Base-by-base conservation (phyloP, 2,797 vertebrate genomes). In the Vespertilio murinus region DNA sequence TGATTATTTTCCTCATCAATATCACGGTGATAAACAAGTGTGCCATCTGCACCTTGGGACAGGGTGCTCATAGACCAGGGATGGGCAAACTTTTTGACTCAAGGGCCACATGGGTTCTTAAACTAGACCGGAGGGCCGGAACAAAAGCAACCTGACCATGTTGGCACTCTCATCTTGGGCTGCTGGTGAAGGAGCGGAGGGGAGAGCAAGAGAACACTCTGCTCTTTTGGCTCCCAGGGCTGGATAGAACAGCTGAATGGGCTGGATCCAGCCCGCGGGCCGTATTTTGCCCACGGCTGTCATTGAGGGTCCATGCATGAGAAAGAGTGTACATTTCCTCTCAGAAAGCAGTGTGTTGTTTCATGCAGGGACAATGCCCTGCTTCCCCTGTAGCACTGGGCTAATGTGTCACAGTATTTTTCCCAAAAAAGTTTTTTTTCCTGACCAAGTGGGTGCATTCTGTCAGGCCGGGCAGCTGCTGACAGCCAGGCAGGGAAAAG, bases 381-480 rank as follows among this genome's bases (percentile, higher is more conserved):
- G 38, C 47, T 83, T 78, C 70, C 92, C 95, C 93, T 49, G 49
- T 79, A 79, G 52, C 45, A 77, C 20, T 42, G 73, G 35, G 33
- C 82, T 97, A 86, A 93, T 95, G 87, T 88, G 22, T 73, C 92
- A 74, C 30, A 22, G n/a, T 61, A n/a, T 70, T 54, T 89, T 90
- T 71, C 23, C 59, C 5, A 5, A 6, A 61, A 38, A 96, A 91
- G 80, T 59, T 94, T 94, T 75, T 96, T 96, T 96, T 93, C 49
- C 67, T 96, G 74, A 95, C 92, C 91, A 95, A 89, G 82, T 95
- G 54, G 85, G 65, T 97, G 22, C 23, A 88, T 95, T 95, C 95
- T 94, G 86, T 96, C 93, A 97, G 92, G n/a, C 74, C 90, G 93
- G 75, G 92, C 88, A 91, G 54, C 81, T 94, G 78, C 90, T 97